These are phyloP conservation scores for Cherax quadricarinatus DNA, from an alignment of 1,140 invertebrate genomes.

Conservation along the genomic window DNA sequence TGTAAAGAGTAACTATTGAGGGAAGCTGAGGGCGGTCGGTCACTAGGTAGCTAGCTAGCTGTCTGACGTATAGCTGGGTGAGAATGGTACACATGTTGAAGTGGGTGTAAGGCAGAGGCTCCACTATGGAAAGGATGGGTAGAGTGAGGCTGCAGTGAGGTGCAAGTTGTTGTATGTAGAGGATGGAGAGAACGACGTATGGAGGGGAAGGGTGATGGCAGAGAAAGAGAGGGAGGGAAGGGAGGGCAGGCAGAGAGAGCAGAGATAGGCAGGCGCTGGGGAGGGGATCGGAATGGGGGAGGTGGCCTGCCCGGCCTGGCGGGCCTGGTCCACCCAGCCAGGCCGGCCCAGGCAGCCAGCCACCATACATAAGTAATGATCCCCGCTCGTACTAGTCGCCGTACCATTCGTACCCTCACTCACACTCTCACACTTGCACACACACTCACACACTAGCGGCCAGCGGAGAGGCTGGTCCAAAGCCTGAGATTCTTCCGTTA, in stretches of 20 bases:
- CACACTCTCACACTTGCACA: slow-evolving; percentile 3
- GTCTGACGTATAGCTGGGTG: no score
- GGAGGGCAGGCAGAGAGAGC: neutral
- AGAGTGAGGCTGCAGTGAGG: no score
- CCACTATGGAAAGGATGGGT: neutral
- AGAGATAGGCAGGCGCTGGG: neutral
- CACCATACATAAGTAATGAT: slow-evolving; percentile 63
- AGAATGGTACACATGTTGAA: neutral
- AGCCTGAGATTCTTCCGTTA: no score
- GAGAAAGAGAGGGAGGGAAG: neutral
- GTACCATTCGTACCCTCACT: slow-evolving; percentile 55
- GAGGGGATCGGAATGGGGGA: neutral
- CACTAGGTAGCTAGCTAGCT: no score
- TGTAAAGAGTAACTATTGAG: no score
- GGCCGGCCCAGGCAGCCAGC: slow-evolving; percentile 30
- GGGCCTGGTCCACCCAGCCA: neutral
- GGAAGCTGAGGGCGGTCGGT: no score
- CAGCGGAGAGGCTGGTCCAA: neutral
- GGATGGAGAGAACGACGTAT: neutral
- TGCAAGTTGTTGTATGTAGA: no score
- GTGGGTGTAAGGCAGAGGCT: slow-evolving; percentile 8
- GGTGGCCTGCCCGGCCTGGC: neutral
- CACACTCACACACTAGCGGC: slow-evolving; percentile 19
- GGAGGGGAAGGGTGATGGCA: neutral
- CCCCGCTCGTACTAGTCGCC: neutral